A percentile compares a stretch with the other conserved stretches of the same genome.
phyloP scores from a whole-genome alignment of 1,140 invertebrate species.

The Rhizoglyphus robini region DNA sequence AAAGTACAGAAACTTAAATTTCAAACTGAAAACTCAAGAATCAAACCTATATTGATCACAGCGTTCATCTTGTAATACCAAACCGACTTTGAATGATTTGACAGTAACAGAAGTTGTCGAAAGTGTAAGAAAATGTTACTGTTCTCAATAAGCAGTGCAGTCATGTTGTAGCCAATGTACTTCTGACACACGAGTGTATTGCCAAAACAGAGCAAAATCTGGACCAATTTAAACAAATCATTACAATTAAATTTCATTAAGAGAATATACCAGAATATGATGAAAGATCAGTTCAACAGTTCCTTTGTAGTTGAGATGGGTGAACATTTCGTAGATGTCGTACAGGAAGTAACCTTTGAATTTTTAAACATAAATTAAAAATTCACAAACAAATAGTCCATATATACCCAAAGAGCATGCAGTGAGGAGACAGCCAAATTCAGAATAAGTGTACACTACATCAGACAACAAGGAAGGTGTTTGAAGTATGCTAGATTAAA shows the following conservation, averaged over 20 bases:
- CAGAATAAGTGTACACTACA: neutral
- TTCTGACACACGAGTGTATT: neutral
- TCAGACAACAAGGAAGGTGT: neutral
- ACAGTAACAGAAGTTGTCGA: slow-evolving; percentile 11
- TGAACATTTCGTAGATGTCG: slow-evolving; percentile 12
- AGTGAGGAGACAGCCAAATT: slow-evolving; percentile 4
- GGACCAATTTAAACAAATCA: neutral
- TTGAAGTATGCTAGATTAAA: neutral
- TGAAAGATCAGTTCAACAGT: slow-evolving; percentile 7
- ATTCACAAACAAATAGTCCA: too few relatives aligned
- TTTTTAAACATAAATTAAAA: too few relatives aligned
- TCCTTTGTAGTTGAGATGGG: slow-evolving; percentile 11
- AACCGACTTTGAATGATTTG: neutral
- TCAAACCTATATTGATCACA: slow-evolving; percentile 5
- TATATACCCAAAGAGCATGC: neutral
- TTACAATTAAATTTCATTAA: too few relatives aligned
- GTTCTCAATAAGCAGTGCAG: slow-evolving; percentile 10
- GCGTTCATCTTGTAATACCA: neutral
- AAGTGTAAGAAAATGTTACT: slow-evolving; percentile 17
- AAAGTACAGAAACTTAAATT: too few relatives aligned
- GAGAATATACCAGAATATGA: slow-evolving; percentile 15
- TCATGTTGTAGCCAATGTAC: slow-evolving; percentile 5
- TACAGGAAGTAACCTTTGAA: slow-evolving; percentile 17
- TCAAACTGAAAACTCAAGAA: too few relatives aligned
- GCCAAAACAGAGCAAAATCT: slow-evolving; percentile 8